phyloP scores from a whole-genome alignment of 2,113 vertebrate species.

The Podocnemis expansa region DNA sequence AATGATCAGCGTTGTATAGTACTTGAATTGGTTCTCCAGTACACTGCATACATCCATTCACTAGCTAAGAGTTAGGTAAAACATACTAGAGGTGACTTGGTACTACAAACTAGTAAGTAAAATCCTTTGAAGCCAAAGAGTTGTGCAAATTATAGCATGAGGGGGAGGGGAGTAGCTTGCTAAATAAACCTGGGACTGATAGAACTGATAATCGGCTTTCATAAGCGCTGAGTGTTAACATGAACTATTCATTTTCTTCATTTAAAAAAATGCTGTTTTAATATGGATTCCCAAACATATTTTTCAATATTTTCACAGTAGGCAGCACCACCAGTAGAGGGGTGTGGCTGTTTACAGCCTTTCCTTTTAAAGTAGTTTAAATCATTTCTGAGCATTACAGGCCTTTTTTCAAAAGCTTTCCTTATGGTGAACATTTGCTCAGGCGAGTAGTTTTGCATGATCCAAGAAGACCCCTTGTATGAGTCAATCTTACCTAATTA shows the following conservation, averaged over 20 bases:
- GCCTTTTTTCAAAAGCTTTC: not conserved
- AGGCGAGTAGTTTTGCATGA: not conserved
- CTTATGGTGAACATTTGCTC: not conserved
- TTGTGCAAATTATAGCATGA: not conserved
- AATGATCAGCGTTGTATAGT: not conserved
- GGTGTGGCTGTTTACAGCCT: constrained; percentile 12
- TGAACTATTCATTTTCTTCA: constrained; percentile 19
- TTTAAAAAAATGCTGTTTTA: constrained; percentile 40
- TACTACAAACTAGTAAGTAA: not conserved
- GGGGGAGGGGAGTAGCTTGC: too few relatives aligned
- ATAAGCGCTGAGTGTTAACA: not conserved
- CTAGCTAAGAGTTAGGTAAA: not conserved
- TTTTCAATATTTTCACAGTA: constrained; percentile 28
- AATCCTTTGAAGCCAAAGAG: not conserved
- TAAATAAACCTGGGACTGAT: not conserved
- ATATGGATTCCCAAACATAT: constrained; percentile 31
- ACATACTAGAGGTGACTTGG: not conserved
- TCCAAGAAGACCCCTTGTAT: not conserved
- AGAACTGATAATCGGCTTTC: not conserved
- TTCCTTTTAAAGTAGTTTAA: constrained; percentile 55
- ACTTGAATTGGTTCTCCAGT: not conserved
- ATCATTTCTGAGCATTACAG: constrained; percentile 42
- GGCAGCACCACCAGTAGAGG: constrained; percentile 46
- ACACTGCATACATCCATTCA: not conserved
- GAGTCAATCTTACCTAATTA: not conserved